A percentile compares a stretch with the other conserved stretches of the same genome.
Evolutionary conservation across 2,113 vertebrate genomes (phyloP).

Genomic region (Nothocercus julius): DNA sequence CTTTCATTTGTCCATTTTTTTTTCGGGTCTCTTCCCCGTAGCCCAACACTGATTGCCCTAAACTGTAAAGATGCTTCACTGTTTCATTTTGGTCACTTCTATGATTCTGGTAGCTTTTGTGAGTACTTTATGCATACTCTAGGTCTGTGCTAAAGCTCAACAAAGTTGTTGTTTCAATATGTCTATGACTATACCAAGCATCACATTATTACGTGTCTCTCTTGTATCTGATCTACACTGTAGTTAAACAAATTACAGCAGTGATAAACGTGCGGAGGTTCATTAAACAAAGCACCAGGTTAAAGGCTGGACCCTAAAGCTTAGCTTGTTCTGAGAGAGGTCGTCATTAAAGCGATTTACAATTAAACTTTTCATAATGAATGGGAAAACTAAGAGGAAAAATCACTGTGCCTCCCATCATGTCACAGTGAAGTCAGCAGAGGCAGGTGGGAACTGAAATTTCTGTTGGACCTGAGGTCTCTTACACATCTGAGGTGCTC

Average conservation of each 20-base stretch:
- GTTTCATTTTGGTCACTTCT: not conserved
- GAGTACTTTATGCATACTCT: rapidly evolving
- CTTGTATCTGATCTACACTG: not conserved
- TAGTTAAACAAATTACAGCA: not conserved
- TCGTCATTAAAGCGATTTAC: constrained; percentile 16
- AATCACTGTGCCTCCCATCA: not conserved
- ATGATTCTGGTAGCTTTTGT: not conserved
- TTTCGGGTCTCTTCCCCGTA: not conserved
- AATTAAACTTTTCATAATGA: constrained; percentile 7
- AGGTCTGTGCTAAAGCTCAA: not conserved
- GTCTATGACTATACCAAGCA: not conserved
- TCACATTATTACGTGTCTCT: not conserved
- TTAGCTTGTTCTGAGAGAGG: not conserved
- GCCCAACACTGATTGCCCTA: not conserved
- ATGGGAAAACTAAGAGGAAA: constrained; percentile 16
- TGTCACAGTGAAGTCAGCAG: constrained; percentile 25
- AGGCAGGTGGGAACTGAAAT: not conserved
- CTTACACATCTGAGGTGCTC: constrained; percentile 21
- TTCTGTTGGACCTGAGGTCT: not conserved
- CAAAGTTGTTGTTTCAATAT: not conserved
- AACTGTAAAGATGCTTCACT: not conserved
- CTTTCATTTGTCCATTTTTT: not conserved
- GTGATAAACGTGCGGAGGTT: not conserved
- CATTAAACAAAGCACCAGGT: not conserved
- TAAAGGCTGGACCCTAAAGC: not conserved